Conservation (phyloP, 2,888 invertebrate genomes). For the Pseudococcus jackbeardsleyi region DNA sequence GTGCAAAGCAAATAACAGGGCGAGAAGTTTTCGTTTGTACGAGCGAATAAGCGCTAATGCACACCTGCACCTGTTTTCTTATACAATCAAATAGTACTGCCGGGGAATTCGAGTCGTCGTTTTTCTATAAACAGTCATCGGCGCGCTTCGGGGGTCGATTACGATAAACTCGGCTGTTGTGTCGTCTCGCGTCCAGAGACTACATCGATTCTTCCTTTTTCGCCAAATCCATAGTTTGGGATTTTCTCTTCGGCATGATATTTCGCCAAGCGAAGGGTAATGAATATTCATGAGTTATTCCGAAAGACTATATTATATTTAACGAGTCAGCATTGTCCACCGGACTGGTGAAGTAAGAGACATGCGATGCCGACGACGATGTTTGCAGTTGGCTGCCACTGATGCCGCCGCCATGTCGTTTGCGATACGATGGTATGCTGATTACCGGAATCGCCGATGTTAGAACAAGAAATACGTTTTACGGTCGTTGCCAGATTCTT, state of each 20-base stretch:
- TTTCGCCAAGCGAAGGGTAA: not conserved
- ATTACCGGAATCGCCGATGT: conserved; percentile 36
- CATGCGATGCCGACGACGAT: not conserved
- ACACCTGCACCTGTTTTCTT: not conserved
- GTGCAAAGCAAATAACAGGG: not conserved
- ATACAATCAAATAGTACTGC: not conserved
- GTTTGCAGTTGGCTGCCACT: conserved; percentile 27
- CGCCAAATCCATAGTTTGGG: not conserved
- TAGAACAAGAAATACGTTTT: conserved; percentile 50
- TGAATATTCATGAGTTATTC: conserved; percentile 44
- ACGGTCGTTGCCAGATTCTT: conserved; percentile 42
- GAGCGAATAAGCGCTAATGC: not conserved
- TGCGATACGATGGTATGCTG: conserved; percentile 13
- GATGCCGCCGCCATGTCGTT: too few species aligned
- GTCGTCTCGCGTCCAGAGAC: not conserved
- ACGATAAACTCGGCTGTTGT: not conserved
- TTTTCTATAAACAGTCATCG: not conserved
- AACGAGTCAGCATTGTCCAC: conserved; percentile 47
- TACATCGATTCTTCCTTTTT: not conserved
- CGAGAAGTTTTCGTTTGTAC: not conserved
- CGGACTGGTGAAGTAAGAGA: not conserved
- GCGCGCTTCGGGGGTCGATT: not conserved
- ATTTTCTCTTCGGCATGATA: not conserved
- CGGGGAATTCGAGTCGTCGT: not conserved
- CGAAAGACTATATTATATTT: conserved; percentile 8